Percentiles rank a stretch among this genome's conserved stretches.
These are phyloP conservation scores for Chrysemys picta DNA, from an alignment of 2,113 vertebrate species.

Conservation along the genomic window DNA sequence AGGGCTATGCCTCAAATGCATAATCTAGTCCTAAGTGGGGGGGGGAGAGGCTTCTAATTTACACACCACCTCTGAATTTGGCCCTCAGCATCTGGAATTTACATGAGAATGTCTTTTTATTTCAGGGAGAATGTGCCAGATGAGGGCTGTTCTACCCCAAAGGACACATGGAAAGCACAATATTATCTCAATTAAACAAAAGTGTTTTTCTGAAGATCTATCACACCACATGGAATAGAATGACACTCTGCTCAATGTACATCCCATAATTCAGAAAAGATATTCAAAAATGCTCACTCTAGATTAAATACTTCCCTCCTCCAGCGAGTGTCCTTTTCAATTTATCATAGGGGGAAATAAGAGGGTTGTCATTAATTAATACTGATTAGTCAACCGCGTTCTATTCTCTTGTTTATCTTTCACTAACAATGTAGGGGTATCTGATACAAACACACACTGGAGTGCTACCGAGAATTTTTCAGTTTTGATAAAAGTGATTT, in stretches of 20 bases:
- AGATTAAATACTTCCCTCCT: not conserved
- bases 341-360: not conserved
- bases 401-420: not conserved
- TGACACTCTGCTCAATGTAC: not conserved
- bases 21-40: not conserved
- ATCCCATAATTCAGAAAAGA: not conserved
- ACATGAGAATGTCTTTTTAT: not conserved
- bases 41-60: not conserved
- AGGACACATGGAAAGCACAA: constrained; percentile 14
- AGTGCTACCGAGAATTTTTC: not conserved
- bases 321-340: not conserved
- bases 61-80: not conserved
- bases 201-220: constrained; percentile 8
- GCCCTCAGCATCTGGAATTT: not conserved
- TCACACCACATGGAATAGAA: constrained; percentile 5
- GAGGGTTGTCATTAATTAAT: not conserved
- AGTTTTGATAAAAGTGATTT: not conserved
- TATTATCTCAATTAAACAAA: constrained; percentile 60
- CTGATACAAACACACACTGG: not conserved
- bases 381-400: not conserved
- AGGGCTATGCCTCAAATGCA: not conserved
- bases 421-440: not conserved
- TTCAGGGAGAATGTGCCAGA: not conserved
- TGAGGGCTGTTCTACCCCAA: not conserved
- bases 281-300: not conserved